Base-by-base conservation (phyloP, 2,113 vertebrate genomes). In the Pontoporia blainvillei region DNA sequence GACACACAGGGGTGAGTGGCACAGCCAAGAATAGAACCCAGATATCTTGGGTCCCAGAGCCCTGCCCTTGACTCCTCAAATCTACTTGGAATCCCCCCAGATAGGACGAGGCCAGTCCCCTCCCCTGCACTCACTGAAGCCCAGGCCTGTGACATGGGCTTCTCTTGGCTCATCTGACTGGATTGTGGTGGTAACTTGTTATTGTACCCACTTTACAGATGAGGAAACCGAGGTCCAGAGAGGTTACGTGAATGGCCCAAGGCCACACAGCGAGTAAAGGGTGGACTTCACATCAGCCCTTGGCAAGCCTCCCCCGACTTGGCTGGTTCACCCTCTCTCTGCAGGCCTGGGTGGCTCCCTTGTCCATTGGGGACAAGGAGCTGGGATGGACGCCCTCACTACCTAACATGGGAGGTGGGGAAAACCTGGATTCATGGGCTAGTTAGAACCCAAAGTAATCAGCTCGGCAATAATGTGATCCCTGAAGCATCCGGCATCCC, bases 401-500 rank as follows among this genome's bases (percentile, higher is more conserved):
- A 27, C 36, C 39, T 17, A 0, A 66, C 15, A 57, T 2, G 14
- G 41, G 41, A 46, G 13, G 0, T 3, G n/a, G 31, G 86, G 39
- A 15, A 25, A 49, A n/a, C n/a, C 18, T 23, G n/a, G 61, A 64
- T 31, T 64, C 27, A 6, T 64, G n/a, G 59, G 41, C 20, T 9
- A 6, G 17, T 0, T 23, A 83, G 29, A 21, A 25, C 21, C 49
- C 61, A 34, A 1, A 4, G 3, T 2, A n/a, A 46, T 6, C 39
- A 3, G 8, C 27, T 23, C 36, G 6, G 13, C 61, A 36, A 18
- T 69, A 7, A 4, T 0, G 46, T 4, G 46, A 44, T 6, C 72
- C 27, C 21, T 64, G 8, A 3, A 1, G 8, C 1, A 1, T 1
- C 29, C 12, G 6, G 6, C 7, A 3, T 8, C 13, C 36, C 36